Evolutionary conservation across 2,113 vertebrate species (phyloP).

Genomic region (Myrmecophaga tridactyla): DNA sequence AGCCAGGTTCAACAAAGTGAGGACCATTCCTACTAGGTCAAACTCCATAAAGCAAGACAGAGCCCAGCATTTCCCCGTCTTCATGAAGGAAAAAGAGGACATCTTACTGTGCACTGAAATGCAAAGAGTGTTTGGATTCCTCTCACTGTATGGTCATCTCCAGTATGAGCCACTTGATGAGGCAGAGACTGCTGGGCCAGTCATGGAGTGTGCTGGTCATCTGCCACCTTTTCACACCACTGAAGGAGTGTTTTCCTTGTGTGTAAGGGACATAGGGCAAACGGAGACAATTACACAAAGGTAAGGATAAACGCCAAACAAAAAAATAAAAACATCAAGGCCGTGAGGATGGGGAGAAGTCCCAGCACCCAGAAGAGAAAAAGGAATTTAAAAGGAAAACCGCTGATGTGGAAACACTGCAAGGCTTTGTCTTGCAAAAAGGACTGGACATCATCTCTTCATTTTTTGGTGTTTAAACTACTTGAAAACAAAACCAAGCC

Average conservation of each 20-base stretch:
- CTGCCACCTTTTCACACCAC: conserved; percentile 97
- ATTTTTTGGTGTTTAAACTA: conserved; percentile 89
- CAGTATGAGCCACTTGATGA: conserved; percentile 98
- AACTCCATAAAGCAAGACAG: conserved; percentile 99
- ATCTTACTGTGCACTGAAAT: too few species aligned
- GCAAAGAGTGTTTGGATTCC: conserved; percentile 93
- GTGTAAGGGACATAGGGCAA: conserved; percentile 85
- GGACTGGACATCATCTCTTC: conserved; percentile 90
- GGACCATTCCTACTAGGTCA: conserved; percentile 98
- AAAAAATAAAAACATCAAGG: conserved; percentile 78
- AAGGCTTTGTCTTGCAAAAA: conserved; percentile 76
- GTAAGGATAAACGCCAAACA: conserved; percentile 81
- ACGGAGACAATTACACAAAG: conserved; percentile 81
- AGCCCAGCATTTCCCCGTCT: conserved; percentile 99
- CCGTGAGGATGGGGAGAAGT: conserved; percentile 85
- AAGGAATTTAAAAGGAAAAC: conserved; percentile 74
- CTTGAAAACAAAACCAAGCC: conserved; percentile 82
- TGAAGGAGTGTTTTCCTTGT: conserved; percentile 99
- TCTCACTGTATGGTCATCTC: conserved; percentile 99
- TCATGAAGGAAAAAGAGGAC: conserved; percentile 33
- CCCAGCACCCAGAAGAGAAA: conserved; percentile 84
- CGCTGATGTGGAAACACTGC: conserved; percentile 68
- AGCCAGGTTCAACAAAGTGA: conserved; percentile 99
- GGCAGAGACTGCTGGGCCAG: conserved; percentile 96
- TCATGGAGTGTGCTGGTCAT: conserved; percentile 99